Base-by-base conservation (phyloP, 1,140 invertebrate species). In the Trachymyrmex septentrionalis region DNA sequence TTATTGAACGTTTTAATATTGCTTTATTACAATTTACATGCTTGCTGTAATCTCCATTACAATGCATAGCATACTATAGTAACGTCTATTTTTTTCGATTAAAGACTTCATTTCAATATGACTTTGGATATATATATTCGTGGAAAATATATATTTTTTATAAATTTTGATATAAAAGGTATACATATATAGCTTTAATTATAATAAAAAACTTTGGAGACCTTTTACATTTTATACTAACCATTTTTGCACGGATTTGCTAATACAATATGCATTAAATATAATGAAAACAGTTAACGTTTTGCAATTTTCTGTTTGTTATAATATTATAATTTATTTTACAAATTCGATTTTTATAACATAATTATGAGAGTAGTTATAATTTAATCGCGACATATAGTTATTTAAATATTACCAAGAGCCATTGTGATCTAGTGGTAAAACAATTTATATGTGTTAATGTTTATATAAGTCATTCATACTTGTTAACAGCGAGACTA, bases 111-210 rank as follows among this genome's bases (percentile, higher is more conserved):
- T 76, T 67, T 66, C 34, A 30, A 78, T 63, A 76, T 59, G 30
- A 50, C 12, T 61, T 53, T 48, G 53, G 6, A 86, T 19, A 84
- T 53, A 77, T 34, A 76, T 76, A 86, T 76, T 85, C 66, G 9
- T 85, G 85, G 75, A 76, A 44, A 82, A 90, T 86, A 66, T 67
- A 88, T 90, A 88, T 90, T 90, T 88, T 69, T 82, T 87, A 85
- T 90, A 88, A 55, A 85, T 84, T 87, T 88, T 90, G 69, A 90
- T 86, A 90, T 77, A 24, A 77, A 57, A 59, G 34, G 12, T 88
- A 84, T 90, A 86, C 44, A 63, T 0, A 34, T 67, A 50, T 84
- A 21, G 48, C 30, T 61, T 86, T 91, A 63, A 50, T 50, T 64
- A 5, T 64, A 89, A 44, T 67, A 30, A 71, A 48, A 50, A 88